Percentiles rank a stretch among this genome's conserved stretches.
phyloP scores from a whole-genome alignment of 2,888 invertebrate genomes.

The Nomada goodeniana region DNA sequence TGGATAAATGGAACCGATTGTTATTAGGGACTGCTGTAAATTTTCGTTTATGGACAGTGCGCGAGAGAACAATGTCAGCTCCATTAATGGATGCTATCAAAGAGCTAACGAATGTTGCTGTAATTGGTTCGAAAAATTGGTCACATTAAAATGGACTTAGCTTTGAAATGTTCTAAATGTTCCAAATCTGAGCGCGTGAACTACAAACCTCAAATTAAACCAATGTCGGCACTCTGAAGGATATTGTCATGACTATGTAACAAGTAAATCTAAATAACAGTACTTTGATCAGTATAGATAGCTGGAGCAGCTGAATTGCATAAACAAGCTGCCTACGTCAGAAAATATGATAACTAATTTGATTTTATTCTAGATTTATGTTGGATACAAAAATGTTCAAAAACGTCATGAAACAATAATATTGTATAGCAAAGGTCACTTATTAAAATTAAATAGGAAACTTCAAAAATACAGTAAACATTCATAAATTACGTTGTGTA shows the following conservation, averaged over 20 bases:
- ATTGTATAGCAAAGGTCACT: too few relatives aligned
- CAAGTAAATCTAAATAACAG: not conserved
- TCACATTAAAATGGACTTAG: constrained; percentile 1
- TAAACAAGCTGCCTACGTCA: too few relatives aligned
- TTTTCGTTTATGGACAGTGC: constrained; percentile 20
- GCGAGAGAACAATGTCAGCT: constrained; percentile 11
- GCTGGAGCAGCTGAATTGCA: too few relatives aligned
- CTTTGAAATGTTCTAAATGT: not conserved
- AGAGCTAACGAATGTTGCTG: constrained; percentile 14
- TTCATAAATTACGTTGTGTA: too few relatives aligned
- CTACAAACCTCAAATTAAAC: not conserved
- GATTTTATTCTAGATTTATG: too few relatives aligned
- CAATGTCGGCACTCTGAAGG: too few relatives aligned
- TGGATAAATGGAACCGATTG: constrained; percentile 26
- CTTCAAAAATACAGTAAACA: too few relatives aligned
- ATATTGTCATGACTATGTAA: not conserved
- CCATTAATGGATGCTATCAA: constrained; percentile 30
- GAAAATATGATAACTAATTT: too few relatives aligned
- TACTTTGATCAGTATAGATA: not conserved
- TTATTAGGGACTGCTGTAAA: constrained; percentile 23
- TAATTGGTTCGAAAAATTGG: constrained; percentile 21
- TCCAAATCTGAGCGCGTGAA: not conserved
- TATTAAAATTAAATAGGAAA: too few relatives aligned
- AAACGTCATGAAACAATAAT: too few relatives aligned
- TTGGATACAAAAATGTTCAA: too few relatives aligned